phyloP scores from a whole-genome alignment of 2,888 invertebrate species.

The Smittia aterrima region DNA sequence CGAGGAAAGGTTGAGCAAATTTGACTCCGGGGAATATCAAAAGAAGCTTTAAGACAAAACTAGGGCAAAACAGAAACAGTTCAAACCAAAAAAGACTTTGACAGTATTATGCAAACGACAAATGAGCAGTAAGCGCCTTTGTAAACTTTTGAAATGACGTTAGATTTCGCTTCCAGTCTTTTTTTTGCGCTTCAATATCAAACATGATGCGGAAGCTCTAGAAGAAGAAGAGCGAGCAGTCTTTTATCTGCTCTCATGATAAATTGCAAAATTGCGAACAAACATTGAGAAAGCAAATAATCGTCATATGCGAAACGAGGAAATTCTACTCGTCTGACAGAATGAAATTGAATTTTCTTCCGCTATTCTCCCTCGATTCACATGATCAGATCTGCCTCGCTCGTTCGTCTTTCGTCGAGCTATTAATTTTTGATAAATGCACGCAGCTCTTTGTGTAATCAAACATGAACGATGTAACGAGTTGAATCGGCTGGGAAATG shows the following conservation, averaged over 20 bases:
- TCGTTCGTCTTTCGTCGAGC: not conserved
- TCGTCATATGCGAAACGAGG: constrained; percentile 3
- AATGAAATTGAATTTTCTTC: constrained; percentile 2
- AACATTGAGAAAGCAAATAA: constrained; percentile 19
- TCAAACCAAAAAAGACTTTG: no score
- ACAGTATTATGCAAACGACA: no score
- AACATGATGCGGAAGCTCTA: not conserved
- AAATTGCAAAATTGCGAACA: constrained; percentile 29
- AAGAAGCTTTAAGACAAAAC: no score
- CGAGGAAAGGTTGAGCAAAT: no score
- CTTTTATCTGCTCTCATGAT: not conserved
- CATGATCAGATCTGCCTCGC: not conserved
- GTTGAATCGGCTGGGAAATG: no score
- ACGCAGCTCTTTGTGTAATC: not conserved
- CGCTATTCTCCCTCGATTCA: constrained; percentile 1
- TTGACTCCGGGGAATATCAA: no score
- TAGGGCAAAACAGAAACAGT: no score
- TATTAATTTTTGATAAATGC: not conserved
- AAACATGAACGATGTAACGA: no score
- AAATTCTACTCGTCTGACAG: not conserved
- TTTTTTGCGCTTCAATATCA: not conserved
- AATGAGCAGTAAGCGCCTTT: no score
- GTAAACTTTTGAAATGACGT: not conserved
- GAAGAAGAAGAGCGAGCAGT: not conserved
- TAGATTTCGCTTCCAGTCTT: not conserved